Conservation (phyloP, 2,113 vertebrate genomes). For the Eptesicus fuscus region DNA sequence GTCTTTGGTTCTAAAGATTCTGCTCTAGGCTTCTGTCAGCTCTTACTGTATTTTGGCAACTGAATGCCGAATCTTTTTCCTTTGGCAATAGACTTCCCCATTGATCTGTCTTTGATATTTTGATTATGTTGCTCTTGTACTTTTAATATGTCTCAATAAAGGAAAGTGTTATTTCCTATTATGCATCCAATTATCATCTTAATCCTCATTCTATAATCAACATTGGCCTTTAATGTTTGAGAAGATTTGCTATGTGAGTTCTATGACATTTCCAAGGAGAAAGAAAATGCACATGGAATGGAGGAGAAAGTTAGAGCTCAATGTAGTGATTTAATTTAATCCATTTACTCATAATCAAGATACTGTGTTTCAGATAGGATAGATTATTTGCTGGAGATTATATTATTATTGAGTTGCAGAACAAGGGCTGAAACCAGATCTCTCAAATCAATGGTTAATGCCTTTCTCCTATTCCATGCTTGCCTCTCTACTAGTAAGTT, state of each 20-base stretch:
- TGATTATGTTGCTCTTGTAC: neutral
- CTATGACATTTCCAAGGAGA: slow-evolving; percentile 31
- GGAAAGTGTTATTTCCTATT: neutral
- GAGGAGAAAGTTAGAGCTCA: neutral
- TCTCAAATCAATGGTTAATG: neutral
- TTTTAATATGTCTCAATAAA: neutral
- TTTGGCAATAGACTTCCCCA: neutral
- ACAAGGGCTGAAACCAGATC: neutral
- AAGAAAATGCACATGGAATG: neutral
- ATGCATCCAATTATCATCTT: neutral
- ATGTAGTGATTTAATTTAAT: neutral
- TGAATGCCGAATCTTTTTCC: slow-evolving; percentile 18
- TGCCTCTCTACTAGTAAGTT: neutral
- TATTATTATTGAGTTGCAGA: neutral
- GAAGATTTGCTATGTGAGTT: neutral
- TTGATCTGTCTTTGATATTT: neutral
- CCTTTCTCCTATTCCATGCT: neutral
- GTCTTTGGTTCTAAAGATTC: slow-evolving; percentile 14
- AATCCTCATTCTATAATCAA: neutral
- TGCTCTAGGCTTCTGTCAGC: neutral
- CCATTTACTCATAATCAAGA: neutral
- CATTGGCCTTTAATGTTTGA: neutral
- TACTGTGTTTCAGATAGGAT: neutral
- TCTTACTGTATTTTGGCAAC: slow-evolving; percentile 23
- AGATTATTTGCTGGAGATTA: neutral